Evolutionary conservation across 2,113 vertebrate genomes (phyloP), one percentile per base, ranked within the genome.

Genomic region (Leptodactylus fuscus): DNA sequence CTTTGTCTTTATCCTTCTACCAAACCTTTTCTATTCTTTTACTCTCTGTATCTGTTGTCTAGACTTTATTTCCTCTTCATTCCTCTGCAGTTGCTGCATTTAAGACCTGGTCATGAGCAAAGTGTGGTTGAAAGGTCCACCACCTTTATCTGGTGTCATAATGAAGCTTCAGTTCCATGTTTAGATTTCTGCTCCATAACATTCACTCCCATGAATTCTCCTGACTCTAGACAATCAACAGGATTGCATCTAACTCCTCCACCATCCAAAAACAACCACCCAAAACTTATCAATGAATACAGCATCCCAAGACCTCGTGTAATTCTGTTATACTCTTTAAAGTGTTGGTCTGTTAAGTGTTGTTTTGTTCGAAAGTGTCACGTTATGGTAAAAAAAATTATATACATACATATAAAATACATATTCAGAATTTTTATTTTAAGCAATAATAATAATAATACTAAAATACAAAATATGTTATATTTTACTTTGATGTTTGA

Each of bases 181-280:
- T 93, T 97, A 94, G 96, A 96, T 92, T 95, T 94, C 91, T 96
- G 95, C 90, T 97, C 97, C 88, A 93, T 97, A 92, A 96, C 96
- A 73, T 94, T 97, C 92, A 96, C 95, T 87, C 95, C 96, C 88
- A 94, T 95, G 95, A 97, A 94, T 92, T 96, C 94, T 82, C 94
- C 96, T 86, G 95, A 96, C 88, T 97, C 95, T 93, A 97, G 94
- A 94, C 13, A 96, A 8, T 95, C 95, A 53, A 12, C 92, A 73
- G 94, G 95, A 89, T 91, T 95, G 87, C 94, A 97, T 95, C 96
- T 91, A 88, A 82, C 94, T 85, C 95, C 95, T 92, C 94, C 94
- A 80, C 96, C 95, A 91, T 91, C 95, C 89, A 96, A 96, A 94
- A 91, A 91, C 82, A 88, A 93, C 90, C 90, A 93, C 77, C 93